These are phyloP conservation scores for Argyra leucocephala DNA, from an alignment of 2,888 invertebrate species.

Conservation along the genomic window DNA sequence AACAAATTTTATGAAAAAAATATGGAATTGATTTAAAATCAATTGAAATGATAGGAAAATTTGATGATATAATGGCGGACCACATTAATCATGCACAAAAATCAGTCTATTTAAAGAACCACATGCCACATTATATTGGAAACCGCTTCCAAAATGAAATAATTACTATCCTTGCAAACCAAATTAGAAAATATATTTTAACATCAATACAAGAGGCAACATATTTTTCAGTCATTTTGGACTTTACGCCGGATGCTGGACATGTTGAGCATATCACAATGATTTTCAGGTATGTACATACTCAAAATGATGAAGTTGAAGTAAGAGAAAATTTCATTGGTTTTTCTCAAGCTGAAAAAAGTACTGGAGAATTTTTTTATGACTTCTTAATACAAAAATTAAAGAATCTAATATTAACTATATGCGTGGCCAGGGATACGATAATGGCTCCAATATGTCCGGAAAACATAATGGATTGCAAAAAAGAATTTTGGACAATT, in stretches of 20 bases:
- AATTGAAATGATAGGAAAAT: background rate
- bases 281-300: conserved; percentile 9
- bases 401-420: conserved; percentile 8
- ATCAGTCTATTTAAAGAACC: conserved; percentile 9
- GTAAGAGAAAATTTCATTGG: conserved; percentile 9
- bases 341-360: conserved; percentile 9
- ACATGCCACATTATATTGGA: conserved; percentile 11
- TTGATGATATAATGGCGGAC: conserved; percentile 8
- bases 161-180: conserved; percentile 7
- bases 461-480: no score
- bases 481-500: no score
- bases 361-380: conserved; percentile 9
- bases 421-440: conserved; percentile 8
- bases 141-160: conserved; percentile 7
- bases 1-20: conserved; percentile 7
- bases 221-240: background rate
- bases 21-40: conserved; percentile 9
- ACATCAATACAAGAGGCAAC: conserved; percentile 4
- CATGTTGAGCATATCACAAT: conserved; percentile 9
- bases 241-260: conserved; percentile 7
- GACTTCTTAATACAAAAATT: conserved; percentile 9
- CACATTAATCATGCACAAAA: conserved; percentile 6
- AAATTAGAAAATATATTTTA: conserved; percentile 8
- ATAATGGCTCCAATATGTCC: conserved; percentile 9
- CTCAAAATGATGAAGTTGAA: conserved; percentile 9